Conservation (phyloP, 1,140 invertebrate genomes). For the Achatina immaculata region DNA sequence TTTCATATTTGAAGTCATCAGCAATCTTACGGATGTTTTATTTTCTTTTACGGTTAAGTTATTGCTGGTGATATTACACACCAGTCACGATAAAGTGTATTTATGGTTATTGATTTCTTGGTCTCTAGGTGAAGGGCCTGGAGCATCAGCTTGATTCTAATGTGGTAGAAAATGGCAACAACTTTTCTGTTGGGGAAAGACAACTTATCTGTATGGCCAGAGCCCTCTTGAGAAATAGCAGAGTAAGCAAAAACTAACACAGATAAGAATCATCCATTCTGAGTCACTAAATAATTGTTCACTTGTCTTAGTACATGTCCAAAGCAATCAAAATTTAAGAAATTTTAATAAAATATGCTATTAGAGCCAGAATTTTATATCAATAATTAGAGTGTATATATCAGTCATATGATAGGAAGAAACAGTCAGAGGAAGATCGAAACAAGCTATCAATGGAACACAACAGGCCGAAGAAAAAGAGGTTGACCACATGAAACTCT, state of each 20-base stretch:
- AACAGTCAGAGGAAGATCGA: too few species aligned
- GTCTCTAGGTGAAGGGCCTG: constrained; percentile 51
- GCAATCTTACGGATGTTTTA: too few species aligned
- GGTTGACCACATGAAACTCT: too few species aligned
- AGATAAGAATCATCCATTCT: not conserved
- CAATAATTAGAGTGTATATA: too few species aligned
- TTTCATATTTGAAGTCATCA: too few species aligned
- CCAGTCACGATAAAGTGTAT: not conserved
- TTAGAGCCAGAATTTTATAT: not conserved
- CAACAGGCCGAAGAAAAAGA: too few species aligned
- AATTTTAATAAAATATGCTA: not conserved
- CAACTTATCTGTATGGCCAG: constrained; percentile 72
- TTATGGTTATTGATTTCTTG: not conserved
- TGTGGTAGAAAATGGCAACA: constrained; percentile 74
- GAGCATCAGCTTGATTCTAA: constrained; percentile 65
- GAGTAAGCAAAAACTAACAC: constrained; percentile 72
- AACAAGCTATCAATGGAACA: too few species aligned
- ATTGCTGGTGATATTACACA: too few species aligned
- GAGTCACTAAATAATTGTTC: not conserved
- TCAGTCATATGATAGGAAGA: too few species aligned
- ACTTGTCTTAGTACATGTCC: not conserved
- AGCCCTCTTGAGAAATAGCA: constrained; percentile 70
- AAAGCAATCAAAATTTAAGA: not conserved
- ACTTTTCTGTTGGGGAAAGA: constrained; percentile 74
- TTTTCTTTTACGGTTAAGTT: too few species aligned